Evolutionary conservation across 2,888 invertebrate species (phyloP), one percentile per base, ranked within the genome.

Genomic region (Homarus gammarus): DNA sequence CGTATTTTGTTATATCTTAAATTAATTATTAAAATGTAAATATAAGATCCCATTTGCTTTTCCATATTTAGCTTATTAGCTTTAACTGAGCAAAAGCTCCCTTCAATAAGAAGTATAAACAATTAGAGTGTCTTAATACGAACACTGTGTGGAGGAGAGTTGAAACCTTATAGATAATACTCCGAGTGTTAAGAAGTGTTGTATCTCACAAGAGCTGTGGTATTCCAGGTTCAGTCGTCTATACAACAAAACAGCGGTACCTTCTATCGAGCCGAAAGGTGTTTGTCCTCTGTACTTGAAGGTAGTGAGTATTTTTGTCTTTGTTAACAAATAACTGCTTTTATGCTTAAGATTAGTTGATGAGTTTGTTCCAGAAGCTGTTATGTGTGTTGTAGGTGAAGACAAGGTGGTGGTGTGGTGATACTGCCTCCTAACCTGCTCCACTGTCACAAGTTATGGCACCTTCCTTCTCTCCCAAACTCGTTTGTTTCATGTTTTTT

Each of bases 161-260:
- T 10, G 44, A 36, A 15, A 40, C 44, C 44, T 8, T 64, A 10
- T 27, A 15, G 31, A 0, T 0, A 8, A 8, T 8, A 6, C 6
- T 64, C 2, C n/a, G 12, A 8, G n/a, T 68, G 22, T 40, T 15
- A 27, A 64, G 38, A 27, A 22, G 40, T 38, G 44, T 40, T 81
- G n/a, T 31, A 81, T 2, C 1, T 38, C 33, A 40, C 64, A 10
- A 18, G 0, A 6, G 1, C 36, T 1, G n/a, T 15, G 6, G 36
- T 38, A 31, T 33, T 31, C 1, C 18, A 33, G 40, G 49, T 56
- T 51, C 79, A 72, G 79, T 33, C 86, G 56, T 86, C 72, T 86
- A 86, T 86, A 86, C 86, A 70, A 86, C 86, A 86, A 86, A 86
- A 86, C 86, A 86, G 68, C 86, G 84, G 68, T 40, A 36, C 61